Percentiles rank a stretch among this genome's conserved stretches.
These are phyloP conservation scores for Syngnathus typhle DNA, from an alignment of 2,113 vertebrate genomes.

Conservation along the genomic window DNA sequence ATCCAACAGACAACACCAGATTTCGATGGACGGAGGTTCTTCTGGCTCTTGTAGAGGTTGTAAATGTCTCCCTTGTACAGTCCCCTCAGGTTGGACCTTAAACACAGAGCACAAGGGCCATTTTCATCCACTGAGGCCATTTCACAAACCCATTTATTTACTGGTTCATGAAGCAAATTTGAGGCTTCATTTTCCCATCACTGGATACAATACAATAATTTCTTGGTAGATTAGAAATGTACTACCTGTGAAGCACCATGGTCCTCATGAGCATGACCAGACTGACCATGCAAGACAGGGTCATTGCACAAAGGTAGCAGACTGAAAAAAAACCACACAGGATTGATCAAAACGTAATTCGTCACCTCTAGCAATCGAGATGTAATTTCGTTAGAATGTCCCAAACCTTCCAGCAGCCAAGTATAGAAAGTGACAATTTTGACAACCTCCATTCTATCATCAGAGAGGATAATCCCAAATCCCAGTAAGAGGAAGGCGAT, in stretches of 20 bases:
- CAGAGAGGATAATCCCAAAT: conserved; percentile 78
- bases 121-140: too few species aligned
- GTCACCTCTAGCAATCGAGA: not conserved
- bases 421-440: conserved; percentile 75
- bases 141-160: not conserved
- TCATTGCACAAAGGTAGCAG: conserved; percentile 81
- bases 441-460: conserved; percentile 78
- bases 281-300: conserved; percentile 75
- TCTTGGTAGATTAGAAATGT: not conserved
- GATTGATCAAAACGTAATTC: not conserved
- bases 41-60: conserved; percentile 67
- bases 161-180: too few species aligned
- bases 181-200: too few species aligned
- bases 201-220: not conserved
- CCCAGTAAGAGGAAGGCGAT: conserved; percentile 79
- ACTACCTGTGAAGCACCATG: conserved; percentile 79
- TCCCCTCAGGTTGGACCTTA: conserved; percentile 74
- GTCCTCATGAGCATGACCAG: conserved; percentile 76
- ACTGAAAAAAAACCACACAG: conserved; percentile 57
- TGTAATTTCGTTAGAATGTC: not conserved
- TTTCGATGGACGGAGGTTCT: conserved; percentile 61
- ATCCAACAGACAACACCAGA: conserved; percentile 80
- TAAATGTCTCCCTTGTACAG: conserved; percentile 73
- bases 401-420: conserved; percentile 82
- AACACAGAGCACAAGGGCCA: not conserved